A percentile compares a stretch with the other conserved stretches of the same genome.
These are phyloP conservation scores for Gryllus bimaculatus DNA, from an alignment of 1,140 invertebrate genomes.

Conservation along the genomic window DNA sequence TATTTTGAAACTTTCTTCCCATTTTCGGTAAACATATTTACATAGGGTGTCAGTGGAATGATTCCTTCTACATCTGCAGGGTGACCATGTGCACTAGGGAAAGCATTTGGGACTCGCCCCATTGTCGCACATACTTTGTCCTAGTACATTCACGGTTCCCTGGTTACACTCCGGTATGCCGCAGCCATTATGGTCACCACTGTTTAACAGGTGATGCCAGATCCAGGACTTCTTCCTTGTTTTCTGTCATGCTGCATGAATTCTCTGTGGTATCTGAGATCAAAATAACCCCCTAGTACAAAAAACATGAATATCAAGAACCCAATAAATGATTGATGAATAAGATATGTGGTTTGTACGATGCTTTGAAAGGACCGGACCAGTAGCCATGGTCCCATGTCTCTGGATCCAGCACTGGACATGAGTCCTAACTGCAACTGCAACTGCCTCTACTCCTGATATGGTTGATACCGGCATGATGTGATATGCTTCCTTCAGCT, in stretches of 20 bases:
- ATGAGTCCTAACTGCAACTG: neutral
- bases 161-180: neutral
- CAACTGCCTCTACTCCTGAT: neutral
- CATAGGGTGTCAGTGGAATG: neutral
- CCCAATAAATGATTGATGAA: slow-evolving; percentile 1
- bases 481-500: neutral
- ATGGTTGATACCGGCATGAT: neutral
- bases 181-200: neutral
- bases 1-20: neutral
- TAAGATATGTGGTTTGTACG: slow-evolving; percentile 2
- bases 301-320: neutral
- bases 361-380: neutral
- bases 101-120: neutral
- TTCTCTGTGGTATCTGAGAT: neutral
- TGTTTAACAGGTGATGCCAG: neutral
- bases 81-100: neutral
- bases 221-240: neutral
- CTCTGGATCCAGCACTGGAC: neutral
- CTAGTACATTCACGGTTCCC: neutral
- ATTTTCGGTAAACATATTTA: neutral
- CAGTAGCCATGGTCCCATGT: neutral
- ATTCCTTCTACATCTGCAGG: neutral
- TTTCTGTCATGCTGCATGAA: neutral
- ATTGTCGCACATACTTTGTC: neutral
- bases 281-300: neutral